Evolutionary conservation across 2,113 vertebrate genomes (phyloP).

Genomic region (Gallinago media): DNA sequence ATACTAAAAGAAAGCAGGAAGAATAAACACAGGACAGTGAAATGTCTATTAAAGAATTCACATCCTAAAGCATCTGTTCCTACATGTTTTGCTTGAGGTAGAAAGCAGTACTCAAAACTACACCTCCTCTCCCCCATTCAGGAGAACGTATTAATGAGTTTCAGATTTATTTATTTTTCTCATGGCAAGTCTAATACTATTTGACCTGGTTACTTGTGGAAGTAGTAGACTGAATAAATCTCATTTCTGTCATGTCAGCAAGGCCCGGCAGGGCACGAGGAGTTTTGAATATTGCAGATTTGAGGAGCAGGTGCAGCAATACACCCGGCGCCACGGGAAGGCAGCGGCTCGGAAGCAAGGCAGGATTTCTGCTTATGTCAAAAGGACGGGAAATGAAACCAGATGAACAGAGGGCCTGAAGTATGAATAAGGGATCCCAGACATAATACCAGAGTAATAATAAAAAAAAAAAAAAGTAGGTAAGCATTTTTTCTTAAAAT

Average conservation of each 20-base stretch:
- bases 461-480: not conserved
- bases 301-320: not conserved
- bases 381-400: not conserved
- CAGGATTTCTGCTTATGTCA: not conserved
- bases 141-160: not conserved
- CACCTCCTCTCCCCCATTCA: not conserved
- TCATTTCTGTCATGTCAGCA: slow-evolving; percentile 19
- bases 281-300: not conserved
- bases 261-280: not conserved
- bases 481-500: not conserved
- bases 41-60: not conserved
- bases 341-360: not conserved
- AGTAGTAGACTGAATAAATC: not conserved
- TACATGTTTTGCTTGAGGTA: not conserved
- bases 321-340: not conserved
- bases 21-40: not conserved
- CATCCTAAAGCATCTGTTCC: not conserved
- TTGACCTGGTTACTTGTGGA: slow-evolving; percentile 2
- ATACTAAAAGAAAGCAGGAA: no score
- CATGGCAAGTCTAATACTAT: not conserved
- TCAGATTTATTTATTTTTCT: not conserved
- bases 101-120: not conserved
- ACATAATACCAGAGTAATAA: fast-evolving
- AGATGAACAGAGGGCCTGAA: not conserved
- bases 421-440: not conserved